Evolutionary conservation across 2,888 invertebrate genomes (phyloP), one percentile per base, ranked within the genome.

Genomic region (Halictus ligatus): DNA sequence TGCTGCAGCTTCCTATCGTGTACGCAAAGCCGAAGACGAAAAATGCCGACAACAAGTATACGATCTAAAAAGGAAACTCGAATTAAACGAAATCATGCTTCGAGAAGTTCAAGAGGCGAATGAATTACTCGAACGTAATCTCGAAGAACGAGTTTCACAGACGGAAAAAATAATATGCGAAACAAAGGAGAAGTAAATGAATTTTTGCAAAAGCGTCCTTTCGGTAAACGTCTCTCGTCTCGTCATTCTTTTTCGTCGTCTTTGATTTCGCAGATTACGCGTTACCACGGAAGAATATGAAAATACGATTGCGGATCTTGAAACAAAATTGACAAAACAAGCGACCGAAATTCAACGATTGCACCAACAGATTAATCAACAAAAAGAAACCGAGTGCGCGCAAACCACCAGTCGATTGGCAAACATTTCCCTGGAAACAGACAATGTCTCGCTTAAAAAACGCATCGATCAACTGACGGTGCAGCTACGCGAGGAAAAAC

Each of bases 1-100:
- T 46, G 40, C 25, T 4, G 58, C n/a, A n/a, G n/a, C 35, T 78
- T 78, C 54, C 21, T 81, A 71, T 43, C 67, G 69, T 3, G 40
- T 74, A 54, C 18, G 86, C 6, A 80, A 85, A 58, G 15, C 12
- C 2, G 84, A 91, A 35, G 75, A 86, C 83, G 94, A 94, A 60
- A 77, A 40, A 7, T 92, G 83, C 48, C 87, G 81, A 21, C 94
- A 94, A 83, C 89, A 93, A 69, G 75, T 91, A 35, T 50, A 94
- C 72, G 84, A 88, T 21, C 48, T 93, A 0, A 88, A 88, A n/a
- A 85, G 87, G 10, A 92, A 92, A 75, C 73, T 92, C 6, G 82
- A 90, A 81, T 77, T 88, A 15, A 83, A 81, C 18, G 81, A 83
- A 21, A 85, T 85, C 0, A 88, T 93, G 80, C 86, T 90, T 46